Evolutionary conservation across 2,888 invertebrate species (phyloP).

Genomic region (Eurois occulta): DNA sequence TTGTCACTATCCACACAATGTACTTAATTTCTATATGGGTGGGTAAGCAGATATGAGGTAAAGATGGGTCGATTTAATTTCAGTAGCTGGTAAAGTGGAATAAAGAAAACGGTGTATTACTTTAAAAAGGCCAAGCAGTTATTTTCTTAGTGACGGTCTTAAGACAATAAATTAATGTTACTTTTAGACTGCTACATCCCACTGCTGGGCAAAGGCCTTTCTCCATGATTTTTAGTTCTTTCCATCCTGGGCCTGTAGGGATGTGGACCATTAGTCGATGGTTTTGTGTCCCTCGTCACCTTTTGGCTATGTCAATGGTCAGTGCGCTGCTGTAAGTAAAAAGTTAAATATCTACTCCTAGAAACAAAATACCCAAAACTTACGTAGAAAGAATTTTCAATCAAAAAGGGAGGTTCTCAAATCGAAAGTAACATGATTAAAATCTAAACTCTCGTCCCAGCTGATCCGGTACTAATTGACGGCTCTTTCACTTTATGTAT

Average conservation of each 20-base stretch:
- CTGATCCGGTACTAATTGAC: conserved; percentile 33
- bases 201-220: background rate
- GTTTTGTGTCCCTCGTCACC: background rate
- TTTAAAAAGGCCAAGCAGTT: background rate
- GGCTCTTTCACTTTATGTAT: conserved; percentile 25
- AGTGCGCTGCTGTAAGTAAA: background rate
- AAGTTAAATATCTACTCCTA: background rate
- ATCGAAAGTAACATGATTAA: background rate
- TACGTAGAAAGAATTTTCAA: background rate
- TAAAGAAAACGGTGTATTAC: background rate
- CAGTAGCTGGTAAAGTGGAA: background rate
- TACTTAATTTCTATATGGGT: conserved; percentile 35
- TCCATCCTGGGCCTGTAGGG: background rate
- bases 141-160: background rate
- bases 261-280: background rate
- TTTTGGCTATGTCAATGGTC: background rate
- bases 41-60: conserved; percentile 3
- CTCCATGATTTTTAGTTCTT: background rate
- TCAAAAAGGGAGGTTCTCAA: background rate
- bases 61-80: conserved; percentile 3
- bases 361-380: background rate
- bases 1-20: conserved; percentile 34
- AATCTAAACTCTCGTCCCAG: conserved; percentile 7
- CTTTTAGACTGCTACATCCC: background rate
- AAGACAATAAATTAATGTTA: background rate